A percentile compares a stretch with the other conserved stretches of the same genome.
These are phyloP conservation scores for Zelostemma sp. DNA, from an alignment of 1,140 invertebrate species.

Conservation along the genomic window DNA sequence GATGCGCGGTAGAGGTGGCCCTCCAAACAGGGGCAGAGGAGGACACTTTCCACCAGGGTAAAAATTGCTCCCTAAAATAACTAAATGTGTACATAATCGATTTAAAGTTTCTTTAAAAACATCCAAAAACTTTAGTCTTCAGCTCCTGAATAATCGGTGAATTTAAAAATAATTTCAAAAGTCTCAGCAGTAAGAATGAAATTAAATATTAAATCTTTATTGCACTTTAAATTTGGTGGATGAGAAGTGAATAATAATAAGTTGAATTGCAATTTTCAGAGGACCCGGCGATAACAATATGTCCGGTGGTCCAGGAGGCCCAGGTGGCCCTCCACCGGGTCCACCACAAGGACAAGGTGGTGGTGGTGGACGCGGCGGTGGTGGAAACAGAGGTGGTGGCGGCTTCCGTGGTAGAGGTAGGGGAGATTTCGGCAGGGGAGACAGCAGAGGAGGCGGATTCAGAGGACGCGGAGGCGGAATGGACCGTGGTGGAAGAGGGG, in stretches of 20 bases:
- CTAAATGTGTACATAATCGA: no score
- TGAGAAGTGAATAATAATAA: not conserved
- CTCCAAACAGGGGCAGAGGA: slow-evolving; percentile 60
- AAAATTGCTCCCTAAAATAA: slow-evolving; percentile 11
- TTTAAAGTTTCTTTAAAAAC: no score
- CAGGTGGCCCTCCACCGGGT: slow-evolving; percentile 52
- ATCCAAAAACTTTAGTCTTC: no score
- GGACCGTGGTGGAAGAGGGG: slow-evolving; percentile 60
- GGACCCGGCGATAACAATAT: slow-evolving; percentile 61
- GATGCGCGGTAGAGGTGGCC: slow-evolving; percentile 64
- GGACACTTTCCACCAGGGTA: slow-evolving; percentile 67
- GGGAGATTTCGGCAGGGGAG: slow-evolving; percentile 58
- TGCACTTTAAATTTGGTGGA: not conserved
- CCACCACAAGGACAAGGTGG: slow-evolving; percentile 53
- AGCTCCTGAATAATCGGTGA: no score
- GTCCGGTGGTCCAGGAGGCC: slow-evolving; percentile 50
- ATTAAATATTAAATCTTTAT: no score
- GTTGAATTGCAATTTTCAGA: slow-evolving; percentile 37
- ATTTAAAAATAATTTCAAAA: no score
- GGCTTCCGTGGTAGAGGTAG: slow-evolving; percentile 59
- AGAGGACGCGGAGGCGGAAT: slow-evolving; percentile 52
- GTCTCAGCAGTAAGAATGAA: no score
- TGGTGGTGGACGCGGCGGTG: slow-evolving; percentile 54
- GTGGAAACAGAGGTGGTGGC: slow-evolving; percentile 52
- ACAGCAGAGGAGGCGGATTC: slow-evolving; percentile 56